Base-by-base conservation (phyloP, 2,113 vertebrate genomes). In the Cairina moschata region DNA sequence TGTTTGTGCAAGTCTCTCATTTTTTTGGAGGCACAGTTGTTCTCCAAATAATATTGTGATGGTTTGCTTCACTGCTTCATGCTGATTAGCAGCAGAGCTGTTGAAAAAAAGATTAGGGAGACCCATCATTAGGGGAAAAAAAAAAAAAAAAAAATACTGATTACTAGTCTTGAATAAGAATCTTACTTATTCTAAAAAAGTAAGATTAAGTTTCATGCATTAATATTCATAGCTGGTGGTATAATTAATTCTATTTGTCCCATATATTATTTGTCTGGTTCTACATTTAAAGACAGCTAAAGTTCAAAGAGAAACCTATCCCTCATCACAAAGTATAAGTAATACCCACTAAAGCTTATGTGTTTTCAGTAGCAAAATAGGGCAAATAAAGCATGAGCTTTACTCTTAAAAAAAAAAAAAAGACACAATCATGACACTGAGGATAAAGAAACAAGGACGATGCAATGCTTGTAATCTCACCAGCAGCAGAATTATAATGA, bases 211-310 rank as follows among this genome's bases (percentile, higher is more conserved):
- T 55, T 93, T 80, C 36, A 63, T 59, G 3, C 13, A 88, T 86
- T 90, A 77, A 88, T 91, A 91, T 90, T 91, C 22, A 77, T 71
- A 66, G 40, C 36, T 86, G 22, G 8, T 0, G 0, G 38, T 90
- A 88, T 55, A 95, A 94, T 80, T 83, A 90, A 76, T 87, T 92
- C n/a, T 85, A 40, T 80, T 91, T 90, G 7, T 36, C 36, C 50
- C 62, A 36, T 76, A 38, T 69, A 36, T 76, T 91, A 55, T 58
- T 58, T 77, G 48, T 63, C 50, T 85, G 32, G 34, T 20, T 92
- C 1, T 80, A 29, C 36, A 54, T 32, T 7, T 58, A 62, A 93
- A 82, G n/a, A 76, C n/a, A 83, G 32, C 13, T 86, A 1, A 1
- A 59, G 36, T 90, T 93, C 59, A 77, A 84, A 92, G 58, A 69